Evolutionary conservation across 2,113 vertebrate species (phyloP).

Genomic region (Galemys pyrenaicus): DNA sequence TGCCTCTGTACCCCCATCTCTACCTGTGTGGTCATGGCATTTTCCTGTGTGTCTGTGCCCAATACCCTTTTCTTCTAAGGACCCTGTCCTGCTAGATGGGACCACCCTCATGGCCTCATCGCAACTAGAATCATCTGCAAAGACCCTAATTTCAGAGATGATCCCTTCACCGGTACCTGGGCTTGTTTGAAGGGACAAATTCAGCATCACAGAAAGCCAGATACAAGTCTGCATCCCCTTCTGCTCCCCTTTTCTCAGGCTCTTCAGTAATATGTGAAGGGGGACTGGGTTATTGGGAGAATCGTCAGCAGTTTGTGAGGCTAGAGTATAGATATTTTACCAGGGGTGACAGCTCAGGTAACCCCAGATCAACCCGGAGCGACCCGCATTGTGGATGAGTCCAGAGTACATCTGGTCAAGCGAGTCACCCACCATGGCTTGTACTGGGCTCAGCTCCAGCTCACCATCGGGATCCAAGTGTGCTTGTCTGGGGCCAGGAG

Average conservation of each 20-base stretch:
- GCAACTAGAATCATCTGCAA: neutral
- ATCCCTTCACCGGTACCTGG: neutral
- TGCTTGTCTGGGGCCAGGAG: too few species aligned
- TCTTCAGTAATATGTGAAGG: too few species aligned
- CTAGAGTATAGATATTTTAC: neutral
- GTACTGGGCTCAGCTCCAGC: too few species aligned
- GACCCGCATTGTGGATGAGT: too few species aligned
- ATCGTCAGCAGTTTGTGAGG: neutral
- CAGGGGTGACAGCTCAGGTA: neutral
- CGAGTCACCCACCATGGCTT: too few species aligned
- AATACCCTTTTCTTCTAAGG: neutral
- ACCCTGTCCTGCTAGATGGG: neutral
- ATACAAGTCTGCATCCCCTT: too few species aligned
- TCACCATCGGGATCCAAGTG: too few species aligned
- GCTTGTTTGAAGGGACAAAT: too few species aligned
- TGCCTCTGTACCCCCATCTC: rapidly evolving
- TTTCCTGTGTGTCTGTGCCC: neutral
- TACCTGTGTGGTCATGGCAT: neutral
- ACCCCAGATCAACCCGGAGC: neutral
- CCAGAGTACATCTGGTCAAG: too few species aligned
- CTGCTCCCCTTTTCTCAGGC: too few species aligned
- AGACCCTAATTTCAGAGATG: neutral
- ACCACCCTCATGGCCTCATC: neutral
- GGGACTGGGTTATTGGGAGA: too few species aligned
- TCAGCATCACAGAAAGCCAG: neutral